A percentile compares a stretch with the other conserved stretches of the same genome.
phyloP scores from a whole-genome alignment of 2,888 invertebrate genomes.

The Euzophera pinguis region DNA sequence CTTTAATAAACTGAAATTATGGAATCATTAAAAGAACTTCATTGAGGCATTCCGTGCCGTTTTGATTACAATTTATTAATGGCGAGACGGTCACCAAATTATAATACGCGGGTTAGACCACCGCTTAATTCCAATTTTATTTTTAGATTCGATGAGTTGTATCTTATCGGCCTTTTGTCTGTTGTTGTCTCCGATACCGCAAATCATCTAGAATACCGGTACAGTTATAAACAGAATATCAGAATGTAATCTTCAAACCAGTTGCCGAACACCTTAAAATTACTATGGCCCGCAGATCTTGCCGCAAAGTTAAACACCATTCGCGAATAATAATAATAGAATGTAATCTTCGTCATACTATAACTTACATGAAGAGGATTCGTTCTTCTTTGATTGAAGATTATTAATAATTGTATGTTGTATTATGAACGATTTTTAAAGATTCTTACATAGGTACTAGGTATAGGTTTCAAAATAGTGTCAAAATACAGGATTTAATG shows the following conservation, averaged over 20 bases:
- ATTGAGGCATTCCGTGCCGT: constrained; percentile 2
- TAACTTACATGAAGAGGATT: no score
- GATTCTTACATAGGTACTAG: no score
- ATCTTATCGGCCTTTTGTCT: constrained; percentile 34
- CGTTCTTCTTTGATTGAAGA: no score
- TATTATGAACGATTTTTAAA: no score
- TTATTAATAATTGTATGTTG: no score
- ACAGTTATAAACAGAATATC: neutral
- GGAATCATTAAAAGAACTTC: constrained; percentile 11
- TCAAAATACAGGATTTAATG: no score
- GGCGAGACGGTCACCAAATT: constrained; percentile 10
- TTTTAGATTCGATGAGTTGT: constrained; percentile 39
- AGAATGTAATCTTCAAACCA: neutral
- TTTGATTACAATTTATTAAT: constrained; percentile 15
- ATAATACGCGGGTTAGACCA: constrained; percentile 7
- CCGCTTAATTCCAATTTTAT: constrained; percentile 23
- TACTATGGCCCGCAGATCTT: no score
- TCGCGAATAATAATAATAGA: no score
- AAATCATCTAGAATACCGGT: constrained; percentile 54
- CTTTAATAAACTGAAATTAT: constrained; percentile 7
- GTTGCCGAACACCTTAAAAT: no score
- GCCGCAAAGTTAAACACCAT: no score
- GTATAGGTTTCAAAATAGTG: no score
- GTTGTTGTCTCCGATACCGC: constrained; percentile 43
- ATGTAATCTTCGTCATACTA: no score